Evolutionary conservation across 2,888 invertebrate genomes (phyloP), one percentile per base, ranked within the genome.

Genomic region (Listrodromus nycthemerus): DNA sequence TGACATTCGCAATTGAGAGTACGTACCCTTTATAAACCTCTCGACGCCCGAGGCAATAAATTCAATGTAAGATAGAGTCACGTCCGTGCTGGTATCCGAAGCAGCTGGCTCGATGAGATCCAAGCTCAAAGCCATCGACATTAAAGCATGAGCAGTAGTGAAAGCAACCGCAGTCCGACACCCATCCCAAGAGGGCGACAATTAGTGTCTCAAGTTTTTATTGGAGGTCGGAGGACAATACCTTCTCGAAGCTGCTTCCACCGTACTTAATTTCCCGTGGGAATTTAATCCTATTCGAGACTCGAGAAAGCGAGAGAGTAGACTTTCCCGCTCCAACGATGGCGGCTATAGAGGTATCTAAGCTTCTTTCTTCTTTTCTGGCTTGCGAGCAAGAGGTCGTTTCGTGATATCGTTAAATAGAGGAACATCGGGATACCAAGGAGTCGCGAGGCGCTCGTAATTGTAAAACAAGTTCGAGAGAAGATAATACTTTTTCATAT

Each of bases 191-290:
- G 87, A 85, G 85, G 83, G 86, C 89, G 90, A 88, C 88, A 92
- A 92, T 92, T 92, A 92, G 89, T 89, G 89, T 88, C 87, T 88
- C 84, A 88, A 91, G 89, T 90, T 92, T 91, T 90, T 89, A 91
- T 91, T 87, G 86, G 89, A 88, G 88, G 89, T 89, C 86, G 83
- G 89, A 88, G 88, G 90, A 90, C 90, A 91, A 90, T 91, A 90
- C 87, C 88, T 89, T 89, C 86, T 84, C 85, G 86, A 87, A 88
- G 88, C 89, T 85, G 78, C 84, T 81, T 83, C 78, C 82, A 77
- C 85, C 80, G 84, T 85, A 84, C 88, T 86, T 92, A 91, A 92
- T 92, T 92, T 92, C 92, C 92, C 92, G 79, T 76, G 92, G 91
- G 92, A 89, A 83, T 87, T 89, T 90, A 90, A 92, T 92, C 89